Conservation (phyloP, 2,113 vertebrate species). For the Hippopotamus amphibius region DNA sequence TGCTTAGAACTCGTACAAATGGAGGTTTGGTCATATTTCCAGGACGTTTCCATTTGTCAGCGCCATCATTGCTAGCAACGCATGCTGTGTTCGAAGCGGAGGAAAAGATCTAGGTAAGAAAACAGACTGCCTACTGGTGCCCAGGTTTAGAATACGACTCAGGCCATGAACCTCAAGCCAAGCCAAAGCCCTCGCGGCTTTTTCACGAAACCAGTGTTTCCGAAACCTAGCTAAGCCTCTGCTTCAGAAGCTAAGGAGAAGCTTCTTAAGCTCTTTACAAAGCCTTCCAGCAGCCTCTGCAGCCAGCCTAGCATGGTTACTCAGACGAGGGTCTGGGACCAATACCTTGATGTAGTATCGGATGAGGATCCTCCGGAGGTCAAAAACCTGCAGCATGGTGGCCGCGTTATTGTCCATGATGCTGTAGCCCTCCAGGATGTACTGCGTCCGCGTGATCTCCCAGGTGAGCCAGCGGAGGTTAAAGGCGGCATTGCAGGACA, state of each 20-base stretch:
- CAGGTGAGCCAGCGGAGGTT: conserved; percentile 98
- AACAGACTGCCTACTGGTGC: rapidly evolving
- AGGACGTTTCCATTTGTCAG: not conserved
- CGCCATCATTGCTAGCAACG: rapidly evolving
- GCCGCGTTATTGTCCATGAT: conserved; percentile 98
- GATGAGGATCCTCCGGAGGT: conserved; percentile 96
- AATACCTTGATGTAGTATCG: conserved; percentile 97
- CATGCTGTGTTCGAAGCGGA: not conserved
- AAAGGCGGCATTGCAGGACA: conserved; percentile 97
- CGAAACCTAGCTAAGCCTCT: not conserved
- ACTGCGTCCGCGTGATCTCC: conserved; percentile 96
- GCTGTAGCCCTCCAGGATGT: conserved; percentile 98
- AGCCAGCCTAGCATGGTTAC: rapidly evolving
- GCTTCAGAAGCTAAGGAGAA: not conserved
- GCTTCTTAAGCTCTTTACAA: not conserved
- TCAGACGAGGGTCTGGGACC: rapidly evolving
- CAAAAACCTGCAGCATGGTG: conserved; percentile 98
- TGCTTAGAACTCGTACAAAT: rapidly evolving
- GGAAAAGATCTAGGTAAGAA: not conserved
- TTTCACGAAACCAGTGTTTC: not conserved
- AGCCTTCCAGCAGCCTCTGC: not conserved
- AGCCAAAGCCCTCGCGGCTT: not conserved
- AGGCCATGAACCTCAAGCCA: not conserved
- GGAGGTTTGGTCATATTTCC: not conserved
- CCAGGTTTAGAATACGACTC: not conserved